phyloP scores from a whole-genome alignment of 1,140 invertebrate species.

The Papilio polytes region DNA sequence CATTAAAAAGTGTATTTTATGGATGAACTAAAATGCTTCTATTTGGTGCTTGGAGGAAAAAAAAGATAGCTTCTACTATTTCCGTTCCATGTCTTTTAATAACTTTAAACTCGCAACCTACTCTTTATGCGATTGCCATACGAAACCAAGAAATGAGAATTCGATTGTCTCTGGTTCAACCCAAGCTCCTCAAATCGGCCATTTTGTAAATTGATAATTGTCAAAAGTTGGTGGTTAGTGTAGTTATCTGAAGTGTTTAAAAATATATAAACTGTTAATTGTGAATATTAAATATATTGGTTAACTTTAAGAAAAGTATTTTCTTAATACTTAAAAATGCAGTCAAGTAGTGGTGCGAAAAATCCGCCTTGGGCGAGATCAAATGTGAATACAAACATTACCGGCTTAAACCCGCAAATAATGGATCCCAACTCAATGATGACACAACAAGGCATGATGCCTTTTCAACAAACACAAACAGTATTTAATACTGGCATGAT shows the following conservation, averaged over 20 bases:
- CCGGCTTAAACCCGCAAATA: slow-evolving; percentile 79
- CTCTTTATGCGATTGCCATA: slow-evolving; percentile 3
- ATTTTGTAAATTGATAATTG: slow-evolving; percentile 7
- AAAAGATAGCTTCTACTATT: background rate
- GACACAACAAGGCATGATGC: slow-evolving; percentile 62
- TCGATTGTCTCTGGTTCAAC: background rate
- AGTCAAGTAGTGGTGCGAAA: slow-evolving; percentile 74
- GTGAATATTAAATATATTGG: slow-evolving; percentile 18
- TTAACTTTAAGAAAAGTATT: background rate
- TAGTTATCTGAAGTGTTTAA: background rate
- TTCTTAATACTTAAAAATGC: slow-evolving; percentile 58
- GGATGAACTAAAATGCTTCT: background rate
- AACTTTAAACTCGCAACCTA: background rate
- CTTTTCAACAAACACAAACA: slow-evolving; percentile 73
- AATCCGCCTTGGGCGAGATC: slow-evolving; percentile 80
- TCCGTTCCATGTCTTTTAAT: background rate
- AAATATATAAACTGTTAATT: slow-evolving; percentile 15
- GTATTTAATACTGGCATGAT: slow-evolving; percentile 77
- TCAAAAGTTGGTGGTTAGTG: background rate
- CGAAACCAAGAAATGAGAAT: background rate
- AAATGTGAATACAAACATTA: slow-evolving; percentile 77
- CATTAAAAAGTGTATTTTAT: too few relatives aligned
- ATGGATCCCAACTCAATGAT: slow-evolving; percentile 79
- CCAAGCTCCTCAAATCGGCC: slow-evolving; percentile 3
- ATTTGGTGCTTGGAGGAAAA: background rate